Evolutionary conservation across 1,140 invertebrate species (phyloP), one percentile per base, ranked within the genome.

Genomic region (Yoshiicerus persimilis): DNA sequence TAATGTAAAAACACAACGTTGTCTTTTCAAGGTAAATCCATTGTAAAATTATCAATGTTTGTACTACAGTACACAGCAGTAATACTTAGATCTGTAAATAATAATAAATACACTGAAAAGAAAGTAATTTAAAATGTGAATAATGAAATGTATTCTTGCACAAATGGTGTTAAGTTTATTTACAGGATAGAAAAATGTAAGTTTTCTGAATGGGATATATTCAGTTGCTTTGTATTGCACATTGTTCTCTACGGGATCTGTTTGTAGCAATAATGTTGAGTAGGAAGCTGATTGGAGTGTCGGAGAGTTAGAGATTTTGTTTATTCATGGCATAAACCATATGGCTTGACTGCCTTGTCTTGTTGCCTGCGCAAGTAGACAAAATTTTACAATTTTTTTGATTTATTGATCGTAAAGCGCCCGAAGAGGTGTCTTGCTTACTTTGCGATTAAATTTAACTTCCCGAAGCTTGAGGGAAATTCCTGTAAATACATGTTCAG

Each of bases 391-490:
- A 56, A 56, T 70, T 70, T 70, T 70, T 70, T 70, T 70, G 64
- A 70, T 70, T 70, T 70, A 70, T 70, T 70, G 64, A 70, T 70
- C 64, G 64, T 30, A 70, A 70, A 70, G 64, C 27, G 64, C 64
- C 64, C 27, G 64, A n/a, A 70, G 64, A 70, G 27, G 27, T 70
- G 27, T 70, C 27, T 70, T 70, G 64, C 47, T 70, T 70, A 30
- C 64, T 70, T 70, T 70, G 64, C 64, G 64, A 70, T 70, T 70
- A 70, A 70, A 70, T 70, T 70, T 70, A 70, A 70, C 64, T 70
- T 70, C 64, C 64, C 25, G 64, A 30, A 70, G 64, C 23, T 70
- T 70, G 13, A 70, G 25, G 64, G 8, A 13, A 70, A 8, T 9
- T 16, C 47, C n/a, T 13, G 6, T 13, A 39, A 11, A 8, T 56